A percentile compares a stretch with the other conserved stretches of the same genome.
Evolutionary conservation across 2,113 vertebrate species (phyloP).

Genomic region (Bujurquina vittata): DNA sequence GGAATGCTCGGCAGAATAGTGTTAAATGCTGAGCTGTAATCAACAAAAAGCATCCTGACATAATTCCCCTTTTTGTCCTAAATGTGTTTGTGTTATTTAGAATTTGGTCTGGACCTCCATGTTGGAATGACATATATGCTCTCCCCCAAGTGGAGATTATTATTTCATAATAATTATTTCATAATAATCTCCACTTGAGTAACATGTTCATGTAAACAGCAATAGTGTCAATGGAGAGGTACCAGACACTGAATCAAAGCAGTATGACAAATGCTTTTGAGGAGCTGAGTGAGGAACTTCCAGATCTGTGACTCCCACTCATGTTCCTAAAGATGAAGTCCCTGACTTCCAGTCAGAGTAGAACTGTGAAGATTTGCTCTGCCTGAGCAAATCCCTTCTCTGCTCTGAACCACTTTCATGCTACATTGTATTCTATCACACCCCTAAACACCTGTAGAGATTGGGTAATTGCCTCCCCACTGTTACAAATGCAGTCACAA

Average conservation of each 20-base stretch:
- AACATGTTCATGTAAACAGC: neutral
- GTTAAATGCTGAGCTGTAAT: no score
- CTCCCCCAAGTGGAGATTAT: no score
- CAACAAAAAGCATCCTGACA: no score
- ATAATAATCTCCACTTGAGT: neutral
- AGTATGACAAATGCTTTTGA: constrained; percentile 25
- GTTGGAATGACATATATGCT: neutral
- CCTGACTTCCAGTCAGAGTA: neutral
- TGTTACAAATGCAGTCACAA: constrained; percentile 32
- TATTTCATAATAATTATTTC: neutral
- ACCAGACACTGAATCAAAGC: constrained; percentile 34
- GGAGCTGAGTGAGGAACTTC: constrained; percentile 32
- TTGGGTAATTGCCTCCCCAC: constrained; percentile 47
- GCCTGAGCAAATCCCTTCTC: constrained; percentile 20
- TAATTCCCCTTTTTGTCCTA: no score
- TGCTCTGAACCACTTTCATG: constrained; percentile 61
- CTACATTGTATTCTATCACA: constrained; percentile 51
- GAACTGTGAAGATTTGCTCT: constrained; percentile 33
- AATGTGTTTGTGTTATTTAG: neutral
- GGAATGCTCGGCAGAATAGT: no score
- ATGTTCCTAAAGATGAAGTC: constrained; percentile 41
- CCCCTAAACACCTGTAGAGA: constrained; percentile 62
- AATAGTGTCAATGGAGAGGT: constrained; percentile 4
- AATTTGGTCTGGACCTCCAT: neutral
- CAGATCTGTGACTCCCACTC: constrained; percentile 46